A percentile compares a stretch with the other conserved stretches of the same genome.
Evolutionary conservation across 2,113 vertebrate genomes (phyloP).

Genomic region (Elephantulus edwardii): DNA sequence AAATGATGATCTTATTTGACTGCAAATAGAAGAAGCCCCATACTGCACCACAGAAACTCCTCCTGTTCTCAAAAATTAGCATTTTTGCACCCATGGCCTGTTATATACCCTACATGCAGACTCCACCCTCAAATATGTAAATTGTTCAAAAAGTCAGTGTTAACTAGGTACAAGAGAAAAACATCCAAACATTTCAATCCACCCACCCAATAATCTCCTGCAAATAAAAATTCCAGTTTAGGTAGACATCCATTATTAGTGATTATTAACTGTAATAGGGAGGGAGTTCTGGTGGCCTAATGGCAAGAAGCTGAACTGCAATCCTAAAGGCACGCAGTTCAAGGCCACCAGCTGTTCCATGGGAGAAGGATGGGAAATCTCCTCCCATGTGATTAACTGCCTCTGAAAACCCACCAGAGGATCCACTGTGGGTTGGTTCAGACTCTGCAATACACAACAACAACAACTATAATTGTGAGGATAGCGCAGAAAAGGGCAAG

Average conservation of each 20-base stretch:
- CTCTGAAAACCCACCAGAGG: too few species aligned
- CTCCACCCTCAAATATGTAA: neutral
- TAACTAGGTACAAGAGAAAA: neutral
- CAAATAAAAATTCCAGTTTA: conserved; percentile 33
- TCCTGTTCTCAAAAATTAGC: neutral
- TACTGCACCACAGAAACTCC: neutral
- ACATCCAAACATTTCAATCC: neutral
- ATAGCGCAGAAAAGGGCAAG: too few species aligned
- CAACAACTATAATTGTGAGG: too few species aligned
- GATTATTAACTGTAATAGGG: too few species aligned
- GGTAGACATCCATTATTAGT: conserved; percentile 34
- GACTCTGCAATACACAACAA: too few species aligned
- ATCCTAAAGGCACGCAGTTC: too few species aligned
- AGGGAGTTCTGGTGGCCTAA: too few species aligned
- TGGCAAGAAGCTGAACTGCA: too few species aligned
- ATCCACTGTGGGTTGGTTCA: too few species aligned
- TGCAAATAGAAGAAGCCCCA: conserved; percentile 13
- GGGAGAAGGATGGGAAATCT: too few species aligned
- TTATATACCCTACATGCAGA: neutral
- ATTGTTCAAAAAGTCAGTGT: neutral
- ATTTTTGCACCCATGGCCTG: neutral
- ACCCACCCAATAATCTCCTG: conserved; percentile 10
- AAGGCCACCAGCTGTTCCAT: too few species aligned
- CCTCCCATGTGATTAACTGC: too few species aligned
- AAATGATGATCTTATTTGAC: conserved; percentile 29